Evolutionary conservation across 53 echinoderm and acorn worm species (phyloP), one percentile per base, ranked within the genome.

Genomic region (Crossaster papposus): DNA sequence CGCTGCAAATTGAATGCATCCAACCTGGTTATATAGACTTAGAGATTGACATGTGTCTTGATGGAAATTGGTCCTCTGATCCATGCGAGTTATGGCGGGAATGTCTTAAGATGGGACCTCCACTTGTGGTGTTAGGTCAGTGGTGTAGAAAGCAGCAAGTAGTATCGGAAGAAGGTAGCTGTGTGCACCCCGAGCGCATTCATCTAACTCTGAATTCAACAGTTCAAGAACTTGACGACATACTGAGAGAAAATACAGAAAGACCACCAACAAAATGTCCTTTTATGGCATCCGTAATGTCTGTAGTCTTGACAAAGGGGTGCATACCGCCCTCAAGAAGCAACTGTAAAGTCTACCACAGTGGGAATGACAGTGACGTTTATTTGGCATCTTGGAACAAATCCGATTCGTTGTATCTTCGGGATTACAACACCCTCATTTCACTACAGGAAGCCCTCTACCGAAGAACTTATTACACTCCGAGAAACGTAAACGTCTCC

Each of bases 311-410:
- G 36, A 87, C 36, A 76, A 52, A 18, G 18, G 87, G 87, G 10
- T 87, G 87, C 33, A 32, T 73, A 6, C 54, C 85, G 12, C 29
- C 65, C 7, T 24, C 65, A 23, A 26, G 34, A 35, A 37, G 1
- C 36, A 83, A 9, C 30, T 87, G 87, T 28, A 52, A 62, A 15
- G 76, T 54, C 22, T 77, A 87, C 37, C 24, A 33, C 35, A 63
- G 23, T 32, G 20, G 20, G 24, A 75, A 36, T 29, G 87, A 26
- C 1, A 58, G 26, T 54, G 32, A 24, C 26, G 64, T 87, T 0
- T 63, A 77, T 34, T 77, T 77, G 75, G 32, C 76, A 12, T 62
- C 87, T 58, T 87, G 87, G 87, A 87, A 87, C 87, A 34, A 63
- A 0, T 30, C 87, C 0, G 36, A 52, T 23, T 36, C 36, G 14